Base-by-base conservation (phyloP, 2,888 invertebrate species). In the Dryobotodes eremita region DNA sequence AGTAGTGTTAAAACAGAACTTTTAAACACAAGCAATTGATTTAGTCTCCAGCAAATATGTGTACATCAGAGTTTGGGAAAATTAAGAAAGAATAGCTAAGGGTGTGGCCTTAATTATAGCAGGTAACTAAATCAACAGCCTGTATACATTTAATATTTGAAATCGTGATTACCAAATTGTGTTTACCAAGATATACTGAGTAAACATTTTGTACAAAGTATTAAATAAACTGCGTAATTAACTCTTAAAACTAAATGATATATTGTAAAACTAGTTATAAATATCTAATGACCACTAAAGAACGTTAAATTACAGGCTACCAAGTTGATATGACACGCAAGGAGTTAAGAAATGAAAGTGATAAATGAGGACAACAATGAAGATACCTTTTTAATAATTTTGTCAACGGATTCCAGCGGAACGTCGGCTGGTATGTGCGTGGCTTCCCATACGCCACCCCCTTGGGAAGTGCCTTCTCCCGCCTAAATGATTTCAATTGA, bases 321-420 rank as follows among this genome's bases (percentile, higher is more conserved):
- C 46, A 71, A 72, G 62, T 23, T n/a, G 48, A 53, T 23, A 72
- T 46, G 23, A 13, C 15, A 78, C 68, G n/a, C 17, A 36, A 65
- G 23, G 50, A 64, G 71, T 70, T 48, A 75, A 82, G 64, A 64
- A 69, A 82, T 62, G 68, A 77, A 50, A 53, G 15, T 75, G 74
- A 74, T 71, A n/a, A 46, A 69, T 75, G 36, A 75, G 42, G 50
- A 59, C 61, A 82, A 77, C 50, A 75, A 64, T 80, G 42, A 31
- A 62, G 71, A 85, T 91, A 97, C 97, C 97, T 97, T 97, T 86
- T 97, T 97, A 15, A 95, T 92, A 76, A 96, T 93, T 89, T 97
- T 97, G 46, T 97, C 96, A 65, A 96, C 92, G 1, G 92, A 90
- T 10, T 95, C 96, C 86, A 92, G 89, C 42, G 95, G 94, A 5